phyloP scores from a whole-genome alignment of 35 echinoderm and acorn worm species.

The Amphiura filiformis region DNA sequence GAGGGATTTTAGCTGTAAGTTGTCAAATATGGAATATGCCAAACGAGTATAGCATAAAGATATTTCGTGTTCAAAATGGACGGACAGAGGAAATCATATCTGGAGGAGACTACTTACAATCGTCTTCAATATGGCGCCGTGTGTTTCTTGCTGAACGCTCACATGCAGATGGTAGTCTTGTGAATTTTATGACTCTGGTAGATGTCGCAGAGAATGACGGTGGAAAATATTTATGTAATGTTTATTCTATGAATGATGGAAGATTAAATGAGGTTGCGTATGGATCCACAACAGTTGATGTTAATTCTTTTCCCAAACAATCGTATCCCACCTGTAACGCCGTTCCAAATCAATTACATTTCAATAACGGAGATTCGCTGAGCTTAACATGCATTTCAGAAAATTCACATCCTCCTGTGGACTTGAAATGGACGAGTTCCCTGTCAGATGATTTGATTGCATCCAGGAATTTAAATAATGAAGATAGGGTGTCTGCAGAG shows the following conservation, averaged over 20 bases:
- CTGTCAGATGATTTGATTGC: too few species aligned
- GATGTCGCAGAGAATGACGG: neutral
- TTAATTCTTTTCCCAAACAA: neutral
- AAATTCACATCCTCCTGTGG: neutral
- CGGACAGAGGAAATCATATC: neutral
- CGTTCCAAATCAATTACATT: neutral
- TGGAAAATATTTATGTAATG: neutral
- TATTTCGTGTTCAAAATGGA: neutral
- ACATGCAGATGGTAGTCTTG: neutral
- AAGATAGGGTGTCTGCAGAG: neutral
- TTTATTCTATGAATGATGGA: neutral
- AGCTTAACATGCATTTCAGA: neutral
- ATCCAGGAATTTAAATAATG: neutral
- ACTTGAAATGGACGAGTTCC: neutral
- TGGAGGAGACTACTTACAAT: neutral
- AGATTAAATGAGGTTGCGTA: neutral
- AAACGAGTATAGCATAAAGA: neutral
- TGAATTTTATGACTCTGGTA: neutral
- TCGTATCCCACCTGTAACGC: neutral
- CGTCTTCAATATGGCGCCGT: neutral
- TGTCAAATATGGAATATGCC: neutral
- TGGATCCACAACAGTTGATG: neutral
- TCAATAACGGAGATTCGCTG: neutral
- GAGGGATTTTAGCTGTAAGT: neutral
- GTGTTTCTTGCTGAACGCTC: neutral